Base-by-base conservation (phyloP, 2,888 invertebrate genomes). In the Apoda limacodes region DNA sequence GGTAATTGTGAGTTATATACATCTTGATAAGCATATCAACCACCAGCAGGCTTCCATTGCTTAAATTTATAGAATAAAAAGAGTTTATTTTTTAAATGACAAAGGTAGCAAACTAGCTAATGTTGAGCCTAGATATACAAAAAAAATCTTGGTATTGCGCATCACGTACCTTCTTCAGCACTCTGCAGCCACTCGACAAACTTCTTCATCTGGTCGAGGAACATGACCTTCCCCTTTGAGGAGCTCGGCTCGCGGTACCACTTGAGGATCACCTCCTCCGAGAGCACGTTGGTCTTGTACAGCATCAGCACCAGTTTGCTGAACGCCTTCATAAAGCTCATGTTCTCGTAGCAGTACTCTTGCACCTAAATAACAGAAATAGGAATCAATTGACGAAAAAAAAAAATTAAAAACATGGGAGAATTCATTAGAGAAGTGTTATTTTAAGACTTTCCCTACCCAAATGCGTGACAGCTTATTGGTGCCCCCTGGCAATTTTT, bases 281-380 rank as follows among this genome's bases (percentile, higher is more conserved):
- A 93, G 49, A 98, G 85, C 41, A 98, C 93, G 71, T 97, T 95
- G 57, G 92, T 93, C 86, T 95, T 96, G 83, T 98, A 98, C 82
- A 97, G 90, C 63, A 97, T 88, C 75, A 97, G 87, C 56, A 98
- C 90, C 58, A 98, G 95, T 83, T 97, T 97, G 71, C 94, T 94
- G 88, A 98, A 98, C 70, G 94, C 94, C 68, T 95, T 94, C 94
- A 98, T 95, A 78, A 98, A 98, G 71, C 92, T 94, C 96, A 97
- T 97, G 83, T 98, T 97, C 68, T 96, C 96, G 72, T 98, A 98
- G 81, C 97, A 98, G 78, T 92, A 98, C 66, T 98, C 97, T 78
- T 98, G 98, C 52, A 97, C 92, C 76, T 78, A 52, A 1, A 22
- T 12, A 5, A 11, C 15, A 29, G n/a, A n/a, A n/a, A n/a, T n/a